Base-by-base conservation (phyloP, 1,140 invertebrate genomes). In the Drosophila grimshawi region DNA sequence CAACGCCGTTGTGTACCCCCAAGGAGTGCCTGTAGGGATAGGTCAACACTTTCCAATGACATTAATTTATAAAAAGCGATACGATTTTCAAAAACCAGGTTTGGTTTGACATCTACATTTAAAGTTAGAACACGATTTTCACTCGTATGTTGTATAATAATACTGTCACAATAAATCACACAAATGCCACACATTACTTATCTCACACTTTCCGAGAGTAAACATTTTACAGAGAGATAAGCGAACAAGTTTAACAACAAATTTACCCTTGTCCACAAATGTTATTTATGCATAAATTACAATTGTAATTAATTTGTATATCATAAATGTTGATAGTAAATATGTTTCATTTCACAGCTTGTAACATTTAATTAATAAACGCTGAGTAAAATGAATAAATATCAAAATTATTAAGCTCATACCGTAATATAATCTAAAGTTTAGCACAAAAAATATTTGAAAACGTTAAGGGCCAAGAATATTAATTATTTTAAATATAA, bases 251-350 rank as follows among this genome's bases (percentile, higher is more conserved):
- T 45, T 2, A 60, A 35, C 6, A 48, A 27, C 11, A 46, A 27
- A 60, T 7, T 46, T 19, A 46, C 39, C 10, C 11, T 60, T 19
- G 27, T 6, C 3, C 43, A 10, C 30, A 33, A 33, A 46, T 60
- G 55, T 57, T 60, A 4, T 46, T 4, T 11, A 19, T 60, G 43
- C 32, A 33, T 33, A 46, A 49, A 30, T 60, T 33, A 60, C 19
- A 46, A 27, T 30, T 57, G 37, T 32, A 30, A 43, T 57, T 41
- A 43, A 43, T 41, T 32, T 11, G 2, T 10, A 43, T n/a, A 4
- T 43, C 10, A n/a, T 4, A 43, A 43, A 43, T 43, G 39, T 41
- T 3, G 2, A 41, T 41, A n/a, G n/a, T n/a, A 41, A 5, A 39
- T 39, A 39, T 39, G 37, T 39, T 41, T 5, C 8, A 3, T 43